Evolutionary conservation across 2,888 invertebrate species (phyloP).

Genomic region (Heteromyza rotundicornis): DNA sequence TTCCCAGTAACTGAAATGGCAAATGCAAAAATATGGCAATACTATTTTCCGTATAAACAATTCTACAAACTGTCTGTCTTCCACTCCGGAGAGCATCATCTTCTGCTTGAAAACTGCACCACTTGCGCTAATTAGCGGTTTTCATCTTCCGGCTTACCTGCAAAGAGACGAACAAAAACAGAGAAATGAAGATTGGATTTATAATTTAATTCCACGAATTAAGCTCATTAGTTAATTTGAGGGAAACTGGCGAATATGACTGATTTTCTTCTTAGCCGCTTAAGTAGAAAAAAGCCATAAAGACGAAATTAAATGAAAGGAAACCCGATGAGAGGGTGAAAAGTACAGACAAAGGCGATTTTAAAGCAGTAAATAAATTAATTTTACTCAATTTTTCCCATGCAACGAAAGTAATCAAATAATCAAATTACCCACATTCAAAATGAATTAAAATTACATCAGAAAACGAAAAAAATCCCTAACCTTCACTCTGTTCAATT

Average conservation of each 20-base stretch:
- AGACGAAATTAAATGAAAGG: neutral
- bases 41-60: neutral
- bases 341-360: neutral
- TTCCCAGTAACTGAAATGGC: too few relatives aligned
- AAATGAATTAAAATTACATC: too few relatives aligned
- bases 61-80: neutral
- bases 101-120: constrained; percentile 6
- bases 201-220: constrained; percentile 12
- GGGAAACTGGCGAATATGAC: constrained; percentile 2
- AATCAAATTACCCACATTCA: too few relatives aligned
- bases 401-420: too few relatives aligned
- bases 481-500: too few relatives aligned
- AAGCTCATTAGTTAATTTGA: constrained; percentile 25
- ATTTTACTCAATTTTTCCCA: too few relatives aligned
- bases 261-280: neutral
- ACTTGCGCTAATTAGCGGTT: constrained; percentile 25
- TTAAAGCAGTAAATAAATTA: too few relatives aligned
- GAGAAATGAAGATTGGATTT: constrained; percentile 8
- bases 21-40: neutral
- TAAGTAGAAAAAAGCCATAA: neutral
- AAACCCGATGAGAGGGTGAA: neutral
- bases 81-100: neutral
- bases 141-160: constrained; percentile 20
- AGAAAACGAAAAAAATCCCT: too few relatives aligned
- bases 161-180: constrained; percentile 10